Evolutionary conservation across 2,888 invertebrate genomes (phyloP).

Genomic region (Gonocerus acuteangulatus): DNA sequence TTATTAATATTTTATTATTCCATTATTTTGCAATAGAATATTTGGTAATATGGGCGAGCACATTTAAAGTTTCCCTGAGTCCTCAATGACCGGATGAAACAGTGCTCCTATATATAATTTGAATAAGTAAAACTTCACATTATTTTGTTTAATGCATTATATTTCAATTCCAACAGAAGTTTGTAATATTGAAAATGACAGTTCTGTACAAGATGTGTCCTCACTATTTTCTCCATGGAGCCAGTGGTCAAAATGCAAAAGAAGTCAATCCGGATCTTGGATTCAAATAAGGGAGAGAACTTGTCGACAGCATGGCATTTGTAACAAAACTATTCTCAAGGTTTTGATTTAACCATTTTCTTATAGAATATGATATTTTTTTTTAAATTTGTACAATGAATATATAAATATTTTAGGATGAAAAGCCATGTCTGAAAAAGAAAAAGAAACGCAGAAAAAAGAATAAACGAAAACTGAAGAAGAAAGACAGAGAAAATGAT

Average conservation of each 20-base stretch:
- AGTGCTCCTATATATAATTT: too few species aligned
- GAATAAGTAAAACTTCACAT: too few species aligned
- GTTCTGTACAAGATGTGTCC: neutral
- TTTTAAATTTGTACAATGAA: neutral
- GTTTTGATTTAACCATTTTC: constrained; percentile 1
- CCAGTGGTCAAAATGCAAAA: constrained; percentile 16
- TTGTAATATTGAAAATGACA: neutral
- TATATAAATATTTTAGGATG: constrained; percentile 11
- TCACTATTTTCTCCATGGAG: constrained; percentile 7
- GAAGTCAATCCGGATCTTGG: neutral
- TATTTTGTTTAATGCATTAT: too few species aligned
- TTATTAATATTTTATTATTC: too few species aligned
- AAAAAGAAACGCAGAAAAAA: constrained; percentile 15
- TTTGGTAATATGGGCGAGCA: too few species aligned
- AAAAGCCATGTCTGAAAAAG: constrained; percentile 12
- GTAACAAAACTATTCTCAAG: constrained; percentile 28
- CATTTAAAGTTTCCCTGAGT: too few species aligned
- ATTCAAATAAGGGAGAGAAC: constrained; percentile 20
- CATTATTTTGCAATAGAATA: too few species aligned
- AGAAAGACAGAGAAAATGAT: neutral
- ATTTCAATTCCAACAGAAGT: constrained; percentile 5
- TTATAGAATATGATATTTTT: neutral
- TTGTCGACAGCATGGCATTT: constrained; percentile 27
- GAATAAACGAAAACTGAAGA: constrained; percentile 7
- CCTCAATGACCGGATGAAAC: too few species aligned